These are phyloP conservation scores for Coracias cyanogaster DNA, from an alignment of 2,797 vertebrate species.

Conservation along the genomic window DNA sequence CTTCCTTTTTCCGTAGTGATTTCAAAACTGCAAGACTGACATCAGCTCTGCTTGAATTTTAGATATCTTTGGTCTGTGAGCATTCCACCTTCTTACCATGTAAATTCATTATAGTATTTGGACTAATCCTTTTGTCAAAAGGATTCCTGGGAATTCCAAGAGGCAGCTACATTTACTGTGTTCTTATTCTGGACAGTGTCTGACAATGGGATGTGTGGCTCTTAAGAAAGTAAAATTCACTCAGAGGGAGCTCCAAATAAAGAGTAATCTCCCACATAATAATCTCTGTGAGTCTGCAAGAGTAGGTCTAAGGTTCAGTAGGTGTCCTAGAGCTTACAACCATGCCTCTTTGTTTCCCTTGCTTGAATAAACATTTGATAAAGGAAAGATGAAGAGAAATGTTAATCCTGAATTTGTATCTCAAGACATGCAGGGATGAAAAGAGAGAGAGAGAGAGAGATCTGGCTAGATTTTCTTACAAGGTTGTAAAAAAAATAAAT, in stretches of 20 bases:
- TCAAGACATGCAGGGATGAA: slow-evolving; percentile 7
- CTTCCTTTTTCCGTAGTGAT: not conserved
- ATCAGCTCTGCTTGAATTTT: not conserved
- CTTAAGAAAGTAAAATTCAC: slow-evolving; percentile 42
- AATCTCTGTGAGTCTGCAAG: not conserved
- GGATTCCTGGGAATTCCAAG: slow-evolving; percentile 15
- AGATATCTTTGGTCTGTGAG: not conserved
- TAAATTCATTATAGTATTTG: slow-evolving; percentile 4
- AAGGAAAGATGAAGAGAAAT: slow-evolving; percentile 60
- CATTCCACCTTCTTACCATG: slow-evolving; percentile 14
- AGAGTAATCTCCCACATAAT: slow-evolving; percentile 41
- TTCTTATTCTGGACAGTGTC: not conserved
- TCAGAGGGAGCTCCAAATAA: not conserved
- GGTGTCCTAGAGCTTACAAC: slow-evolving; percentile 45
- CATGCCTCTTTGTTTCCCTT: slow-evolving; percentile 48
- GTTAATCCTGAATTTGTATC: slow-evolving; percentile 68
- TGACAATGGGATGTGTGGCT: slow-evolving; percentile 15
- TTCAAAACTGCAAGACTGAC: not conserved
- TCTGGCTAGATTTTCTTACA: slow-evolving; percentile 42
- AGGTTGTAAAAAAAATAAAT: slow-evolving; percentile 50
- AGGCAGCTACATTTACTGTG: not conserved
- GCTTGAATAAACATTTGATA: slow-evolving; percentile 61
- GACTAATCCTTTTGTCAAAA: slow-evolving; percentile 47
- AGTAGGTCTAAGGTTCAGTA: slow-evolving; percentile 28
- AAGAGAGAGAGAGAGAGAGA: not conserved